Conservation (phyloP, 2,888 invertebrate genomes). For the Athalia circularis region DNA sequence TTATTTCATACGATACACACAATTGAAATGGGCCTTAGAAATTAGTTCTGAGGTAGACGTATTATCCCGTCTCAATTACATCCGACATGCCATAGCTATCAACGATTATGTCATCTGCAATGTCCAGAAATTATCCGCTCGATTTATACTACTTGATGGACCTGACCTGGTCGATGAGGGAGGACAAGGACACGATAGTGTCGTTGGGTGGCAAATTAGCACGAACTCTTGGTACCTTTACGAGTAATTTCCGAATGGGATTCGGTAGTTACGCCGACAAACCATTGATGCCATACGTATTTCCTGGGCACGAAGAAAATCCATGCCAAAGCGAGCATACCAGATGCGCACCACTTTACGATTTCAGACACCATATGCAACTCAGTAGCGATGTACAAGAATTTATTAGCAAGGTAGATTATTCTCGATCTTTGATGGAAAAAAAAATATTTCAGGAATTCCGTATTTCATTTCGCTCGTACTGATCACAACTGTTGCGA, state of each 20-base stretch:
- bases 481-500: not conserved
- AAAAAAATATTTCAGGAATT: too few species aligned
- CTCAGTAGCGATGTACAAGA: conserved; percentile 80
- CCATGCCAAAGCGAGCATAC: conserved; percentile 79
- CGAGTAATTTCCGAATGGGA: conserved; percentile 84
- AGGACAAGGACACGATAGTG: conserved; percentile 88
- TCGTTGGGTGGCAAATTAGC: conserved; percentile 80
- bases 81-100: not conserved
- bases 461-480: not conserved
- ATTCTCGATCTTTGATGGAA: not conserved
- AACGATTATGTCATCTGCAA: conserved; percentile 20
- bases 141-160: conserved; percentile 96
- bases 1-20: too few species aligned
- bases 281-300: conserved; percentile 83
- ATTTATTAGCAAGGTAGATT: conserved; percentile 74
- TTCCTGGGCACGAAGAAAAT: conserved; percentile 76
- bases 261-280: conserved; percentile 89
- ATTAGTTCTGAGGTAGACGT: too few species aligned
- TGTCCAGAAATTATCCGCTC: conserved; percentile 84
- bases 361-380: conserved; percentile 85
- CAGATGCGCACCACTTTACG: conserved; percentile 86
- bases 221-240: conserved; percentile 79
- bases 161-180: conserved; percentile 91
- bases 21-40: too few species aligned
- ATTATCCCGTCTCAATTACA: too few species aligned